Percentiles rank a stretch among this genome's conserved stretches.
These are phyloP conservation scores for Ailuropoda melanoleuca DNA, from an alignment of 2,113 vertebrate species.

Conservation along the genomic window DNA sequence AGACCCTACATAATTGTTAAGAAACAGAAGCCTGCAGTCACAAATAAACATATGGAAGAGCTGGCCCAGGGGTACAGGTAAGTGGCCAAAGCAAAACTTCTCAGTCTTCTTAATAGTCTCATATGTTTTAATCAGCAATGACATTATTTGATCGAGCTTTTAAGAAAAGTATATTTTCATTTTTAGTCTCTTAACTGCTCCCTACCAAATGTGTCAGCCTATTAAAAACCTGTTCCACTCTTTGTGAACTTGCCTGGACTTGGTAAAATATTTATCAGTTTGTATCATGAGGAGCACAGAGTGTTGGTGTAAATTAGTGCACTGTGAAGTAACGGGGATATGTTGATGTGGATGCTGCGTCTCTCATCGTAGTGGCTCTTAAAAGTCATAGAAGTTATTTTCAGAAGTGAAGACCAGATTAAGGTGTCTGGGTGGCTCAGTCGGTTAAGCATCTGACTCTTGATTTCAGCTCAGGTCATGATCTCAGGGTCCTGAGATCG, in stretches of 20 bases:
- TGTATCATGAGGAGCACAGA: background rate
- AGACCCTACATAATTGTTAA: conserved; percentile 99
- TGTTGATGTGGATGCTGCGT: background rate
- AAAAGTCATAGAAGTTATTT: background rate
- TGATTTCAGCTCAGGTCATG: background rate
- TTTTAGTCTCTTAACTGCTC: background rate
- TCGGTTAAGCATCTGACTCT: background rate
- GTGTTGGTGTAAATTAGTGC: background rate
- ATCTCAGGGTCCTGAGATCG: background rate
- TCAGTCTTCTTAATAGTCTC: background rate
- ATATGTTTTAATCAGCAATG: background rate
- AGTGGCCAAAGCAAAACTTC: background rate
- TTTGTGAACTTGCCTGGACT: background rate
- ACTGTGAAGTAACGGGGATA: background rate
- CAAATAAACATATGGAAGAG: conserved; percentile 97
- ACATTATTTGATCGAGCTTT: background rate
- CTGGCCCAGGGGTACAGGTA: conserved; percentile 98
- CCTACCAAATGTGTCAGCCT: background rate
- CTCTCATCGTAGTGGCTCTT: background rate
- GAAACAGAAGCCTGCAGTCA: conserved; percentile 94
- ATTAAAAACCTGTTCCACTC: background rate
- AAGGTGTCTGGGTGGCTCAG: background rate
- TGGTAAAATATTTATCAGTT: background rate
- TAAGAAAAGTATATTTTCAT: background rate
- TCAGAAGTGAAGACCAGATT: background rate